These are phyloP conservation scores for Dolichotis patagonum DNA, from an alignment of 2,113 vertebrate species.

Conservation along the genomic window DNA sequence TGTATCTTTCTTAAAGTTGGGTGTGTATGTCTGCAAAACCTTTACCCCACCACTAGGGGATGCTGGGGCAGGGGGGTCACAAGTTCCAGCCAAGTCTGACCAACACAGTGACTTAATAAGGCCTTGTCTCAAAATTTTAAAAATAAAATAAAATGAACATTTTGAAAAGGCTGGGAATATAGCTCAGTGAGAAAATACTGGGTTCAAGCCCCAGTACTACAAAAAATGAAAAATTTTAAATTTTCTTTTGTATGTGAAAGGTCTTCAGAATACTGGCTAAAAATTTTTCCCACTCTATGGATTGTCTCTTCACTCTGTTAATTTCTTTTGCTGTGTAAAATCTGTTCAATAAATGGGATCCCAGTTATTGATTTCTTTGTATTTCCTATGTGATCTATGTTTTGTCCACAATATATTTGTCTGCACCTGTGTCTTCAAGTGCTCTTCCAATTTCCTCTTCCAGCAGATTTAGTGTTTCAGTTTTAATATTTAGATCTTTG, in stretches of 20 bases:
- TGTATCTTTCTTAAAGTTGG: neutral
- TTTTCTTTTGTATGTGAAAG: neutral
- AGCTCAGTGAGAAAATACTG: neutral
- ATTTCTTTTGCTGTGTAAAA: neutral
- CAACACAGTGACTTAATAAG: neutral
- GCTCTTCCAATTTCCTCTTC: neutral
- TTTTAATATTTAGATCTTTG: neutral
- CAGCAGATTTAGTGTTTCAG: neutral
- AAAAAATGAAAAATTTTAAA: neutral
- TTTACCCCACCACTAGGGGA: neutral
- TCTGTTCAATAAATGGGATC: neutral
- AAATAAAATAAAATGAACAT: neutral
- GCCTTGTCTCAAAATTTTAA: neutral
- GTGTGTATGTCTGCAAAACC: neutral
- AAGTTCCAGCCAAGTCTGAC: neutral
- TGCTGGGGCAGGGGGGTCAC: neutral
- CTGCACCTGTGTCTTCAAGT: neutral
- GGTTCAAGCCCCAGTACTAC: neutral
- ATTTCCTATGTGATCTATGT: neutral
- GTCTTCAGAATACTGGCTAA: neutral
- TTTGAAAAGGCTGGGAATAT: neutral
- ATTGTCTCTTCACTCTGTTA: neutral
- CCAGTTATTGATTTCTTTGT: neutral
- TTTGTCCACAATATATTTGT: neutral
- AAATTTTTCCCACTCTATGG: neutral